Base-by-base conservation (phyloP, 1,140 invertebrate species). In the Ceratina japonica region DNA sequence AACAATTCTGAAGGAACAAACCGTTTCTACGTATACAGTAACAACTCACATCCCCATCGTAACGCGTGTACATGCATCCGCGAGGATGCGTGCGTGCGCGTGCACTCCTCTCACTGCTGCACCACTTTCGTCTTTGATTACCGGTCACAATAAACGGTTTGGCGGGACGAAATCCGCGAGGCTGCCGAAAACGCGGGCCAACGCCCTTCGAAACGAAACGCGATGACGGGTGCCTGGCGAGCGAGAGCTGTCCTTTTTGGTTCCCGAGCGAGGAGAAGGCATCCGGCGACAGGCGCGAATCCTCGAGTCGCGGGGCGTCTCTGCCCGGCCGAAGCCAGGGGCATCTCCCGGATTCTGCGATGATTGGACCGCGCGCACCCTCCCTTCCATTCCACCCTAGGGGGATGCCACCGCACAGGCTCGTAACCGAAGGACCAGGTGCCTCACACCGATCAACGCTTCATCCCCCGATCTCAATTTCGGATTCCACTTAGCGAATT, bases 281-380 rank as follows among this genome's bases (percentile, higher is more conserved):
- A 82, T 89, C 84, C 87, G 80, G 65, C 83, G 79, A 85, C 75
- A 82, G 76, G 83, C 85, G 84, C 85, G 85, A 89, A 87, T 87
- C 82, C 82, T 88, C 82, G 88, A 86, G 83, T 81, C 61, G 86
- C 82, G 80, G 87, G 87, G 87, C 85, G 86, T 87, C 86, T 84
- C 83, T 89, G 87, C 86, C 89, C 91, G 89, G 90, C 86, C 88
- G 87, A 90, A 86, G 86, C 89, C 87, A 85, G 83, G 81, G 86
- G 87, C 86, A 87, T 87, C 85, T 81, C 86, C 86, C 73, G 88
- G 90, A 92, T 92, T 91, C 91, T 92, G 90, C 90, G 91, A 91
- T 92, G 92, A 92, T 92, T 92, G 92, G 92, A 91, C 90, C 92
- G 85, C 82, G 88, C 89, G 87, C 89, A 90, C 90, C 89, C 90